Conservation (phyloP, 1,140 invertebrate genomes). For the Drosophila lacteicornis region DNA sequence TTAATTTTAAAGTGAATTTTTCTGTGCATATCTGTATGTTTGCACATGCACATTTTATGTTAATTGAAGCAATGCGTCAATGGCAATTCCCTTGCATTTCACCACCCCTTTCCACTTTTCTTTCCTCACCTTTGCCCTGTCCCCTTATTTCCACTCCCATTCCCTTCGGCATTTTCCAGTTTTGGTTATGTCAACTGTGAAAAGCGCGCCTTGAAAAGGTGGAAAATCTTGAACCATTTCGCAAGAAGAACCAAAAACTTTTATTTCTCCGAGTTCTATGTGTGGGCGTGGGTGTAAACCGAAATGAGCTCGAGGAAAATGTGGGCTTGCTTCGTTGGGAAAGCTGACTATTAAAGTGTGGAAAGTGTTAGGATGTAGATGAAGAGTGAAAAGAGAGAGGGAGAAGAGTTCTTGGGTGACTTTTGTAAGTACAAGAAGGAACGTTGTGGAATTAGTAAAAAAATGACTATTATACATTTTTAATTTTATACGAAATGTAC, state of each 20-base stretch:
- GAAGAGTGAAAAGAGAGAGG: no score
- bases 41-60: constrained; percentile 64
- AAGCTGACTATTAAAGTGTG: constrained; percentile 16
- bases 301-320: constrained; percentile 23
- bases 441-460: neutral
- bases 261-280: constrained; percentile 11
- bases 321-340: constrained; percentile 16
- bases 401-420: neutral
- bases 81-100: constrained; percentile 53
- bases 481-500: no score
- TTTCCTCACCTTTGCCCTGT: neutral
- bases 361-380: neutral
- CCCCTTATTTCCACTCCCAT: neutral
- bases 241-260: constrained; percentile 42
- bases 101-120: neutral
- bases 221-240: constrained; percentile 56
- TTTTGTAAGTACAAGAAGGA: neutral
- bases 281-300: constrained; percentile 3
- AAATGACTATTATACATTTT: neutral
- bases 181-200: constrained; percentile 73
- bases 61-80: constrained; percentile 80
- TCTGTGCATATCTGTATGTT: neutral
- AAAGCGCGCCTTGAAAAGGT: constrained; percentile 62
- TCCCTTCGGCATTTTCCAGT: constrained; percentile 34
- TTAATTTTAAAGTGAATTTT: neutral